Evolutionary conservation across 1,140 invertebrate species (phyloP), one percentile per base, ranked within the genome.

Genomic region (Caenorhabditis remanei): DNA sequence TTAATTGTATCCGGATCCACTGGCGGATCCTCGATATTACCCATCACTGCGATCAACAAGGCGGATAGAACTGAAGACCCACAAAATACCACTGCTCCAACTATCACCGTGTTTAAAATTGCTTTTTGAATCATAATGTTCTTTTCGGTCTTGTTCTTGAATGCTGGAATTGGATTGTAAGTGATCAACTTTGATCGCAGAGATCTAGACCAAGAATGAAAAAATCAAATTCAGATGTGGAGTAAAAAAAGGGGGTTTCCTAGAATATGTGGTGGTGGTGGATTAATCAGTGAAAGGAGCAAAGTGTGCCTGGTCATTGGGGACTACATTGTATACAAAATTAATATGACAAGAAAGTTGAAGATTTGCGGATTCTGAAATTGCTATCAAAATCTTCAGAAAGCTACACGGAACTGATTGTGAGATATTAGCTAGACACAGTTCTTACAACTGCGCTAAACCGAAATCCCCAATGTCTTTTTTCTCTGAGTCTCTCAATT

Each of bases 121-220:
- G 67, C 40, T 13, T 75, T 75, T 41, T 75, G 67, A 16, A 56
- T 56, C 50, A 58, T 14, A 83, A 46, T 61, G 40, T 83, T 83
- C 56, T 56, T 83, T 19, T 83, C 53, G 6, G 53, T 58, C 16
- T 58, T 53, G 53, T 82, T 58, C 56, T 58, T 83, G 53, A 58
- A 83, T 19, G 82, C 56, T 61, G 56, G 21, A 83, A 83, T 32
- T 32, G n/a, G 8, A 75, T 75, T 32, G 32, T 32, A 32, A 32
- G 32, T 32, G 32, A 32, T 32, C 32, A 32, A 32, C 32, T 32
- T 32, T 32, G 32, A 32, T 32, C 32, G 32, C 32, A 32, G 32
- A 32, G 48, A 46, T 75, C 14, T 46, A 50, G 14, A 75, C 48
- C 21, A 5, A 75, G 63, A 13, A 14, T 32, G 6, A 19, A 8